Percentiles rank a stretch among this genome's conserved stretches.
Evolutionary conservation across 1,140 invertebrate genomes (phyloP).

Genomic region (Drosophila arizonae): DNA sequence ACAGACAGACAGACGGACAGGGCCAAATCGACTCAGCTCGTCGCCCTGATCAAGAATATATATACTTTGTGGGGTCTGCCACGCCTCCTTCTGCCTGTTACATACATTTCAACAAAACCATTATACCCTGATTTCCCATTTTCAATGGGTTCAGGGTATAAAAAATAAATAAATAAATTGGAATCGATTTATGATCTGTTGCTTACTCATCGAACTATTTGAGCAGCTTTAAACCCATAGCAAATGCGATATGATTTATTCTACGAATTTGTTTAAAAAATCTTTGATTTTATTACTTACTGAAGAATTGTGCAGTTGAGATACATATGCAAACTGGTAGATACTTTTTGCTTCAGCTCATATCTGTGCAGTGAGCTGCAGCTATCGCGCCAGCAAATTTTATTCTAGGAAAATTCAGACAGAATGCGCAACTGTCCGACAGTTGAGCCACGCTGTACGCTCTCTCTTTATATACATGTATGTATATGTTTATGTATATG

Average conservation of each 20-base stretch:
- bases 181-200: background rate
- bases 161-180: no score
- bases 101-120: no score
- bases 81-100: no score
- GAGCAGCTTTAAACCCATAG: background rate
- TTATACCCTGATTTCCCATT: no score
- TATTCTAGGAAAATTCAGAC: slow-evolving; percentile 47
- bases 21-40: no score
- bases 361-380: slow-evolving; percentile 27
- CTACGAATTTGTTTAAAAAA: no score
- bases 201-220: slow-evolving; percentile 6
- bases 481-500: background rate
- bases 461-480: slow-evolving; percentile 11
- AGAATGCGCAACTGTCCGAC: slow-evolving; percentile 49
- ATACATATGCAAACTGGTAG: slow-evolving; percentile 14
- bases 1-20: no score
- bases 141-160: no score
- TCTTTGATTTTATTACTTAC: no score
- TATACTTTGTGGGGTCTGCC: no score
- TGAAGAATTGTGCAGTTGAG: background rate
- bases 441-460: slow-evolving; percentile 37
- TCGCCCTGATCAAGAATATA: no score
- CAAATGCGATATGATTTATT: background rate
- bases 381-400: slow-evolving; percentile 30
- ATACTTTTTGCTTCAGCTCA: slow-evolving; percentile 16